Conservation (phyloP, 2,888 invertebrate genomes). For the Dione juno region DNA sequence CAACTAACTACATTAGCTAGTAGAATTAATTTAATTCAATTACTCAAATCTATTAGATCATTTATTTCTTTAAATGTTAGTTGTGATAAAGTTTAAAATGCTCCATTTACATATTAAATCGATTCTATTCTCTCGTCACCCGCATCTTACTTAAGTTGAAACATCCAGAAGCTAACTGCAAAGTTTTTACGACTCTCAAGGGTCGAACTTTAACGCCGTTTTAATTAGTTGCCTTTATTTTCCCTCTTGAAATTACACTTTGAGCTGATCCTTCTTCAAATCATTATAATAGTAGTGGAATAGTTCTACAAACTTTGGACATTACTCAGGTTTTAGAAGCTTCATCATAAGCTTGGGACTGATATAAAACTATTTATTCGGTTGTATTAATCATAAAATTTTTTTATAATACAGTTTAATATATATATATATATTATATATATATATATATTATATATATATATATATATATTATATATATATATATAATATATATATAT, state of each 20-base stretch:
- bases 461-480: too few species aligned
- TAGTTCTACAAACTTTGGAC: conserved; percentile 28
- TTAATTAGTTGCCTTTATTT: conserved; percentile 50
- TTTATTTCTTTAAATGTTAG: conserved; percentile 27
- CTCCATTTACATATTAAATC: conserved; percentile 41
- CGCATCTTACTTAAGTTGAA: conserved; percentile 40
- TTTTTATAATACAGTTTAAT: too few species aligned
- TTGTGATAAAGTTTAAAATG: conserved; percentile 31
- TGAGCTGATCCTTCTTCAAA: conserved; percentile 38
- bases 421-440: too few species aligned
- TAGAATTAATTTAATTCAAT: conserved; percentile 20
- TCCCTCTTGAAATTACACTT: conserved; percentile 45
- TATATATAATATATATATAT: too few species aligned
- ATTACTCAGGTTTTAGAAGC: conserved; percentile 10
- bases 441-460: too few species aligned
- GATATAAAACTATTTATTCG: conserved; percentile 1
- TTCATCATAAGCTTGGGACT: conserved; percentile 5
- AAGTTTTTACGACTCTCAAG: conserved; percentile 50
- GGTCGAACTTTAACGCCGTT: conserved; percentile 47
- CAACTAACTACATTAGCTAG: not conserved
- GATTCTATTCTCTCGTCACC: conserved; percentile 34
- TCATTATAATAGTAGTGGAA: conserved; percentile 36
- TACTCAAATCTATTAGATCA: conserved; percentile 13
- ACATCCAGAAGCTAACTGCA: conserved; percentile 37
- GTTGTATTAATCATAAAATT: not conserved